These are phyloP conservation scores for Sipha flava DNA, from an alignment of 1,140 invertebrate species.

Conservation along the genomic window DNA sequence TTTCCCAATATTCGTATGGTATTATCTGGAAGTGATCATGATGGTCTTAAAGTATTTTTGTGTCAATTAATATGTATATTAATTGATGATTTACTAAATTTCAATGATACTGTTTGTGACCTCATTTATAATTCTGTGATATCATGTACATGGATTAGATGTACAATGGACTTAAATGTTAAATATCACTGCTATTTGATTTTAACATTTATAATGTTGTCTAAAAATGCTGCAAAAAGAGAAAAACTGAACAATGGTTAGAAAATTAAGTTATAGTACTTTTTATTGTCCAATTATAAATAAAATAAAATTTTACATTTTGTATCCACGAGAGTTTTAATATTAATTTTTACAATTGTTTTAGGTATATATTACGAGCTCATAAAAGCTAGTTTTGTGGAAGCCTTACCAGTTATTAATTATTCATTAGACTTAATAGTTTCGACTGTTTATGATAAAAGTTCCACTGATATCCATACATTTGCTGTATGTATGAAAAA, in stretches of 20 bases:
- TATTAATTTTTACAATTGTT: neutral
- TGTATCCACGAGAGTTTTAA: too few relatives aligned
- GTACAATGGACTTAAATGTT: constrained; percentile 24
- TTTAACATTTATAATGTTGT: constrained; percentile 16
- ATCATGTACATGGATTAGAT: constrained; percentile 1
- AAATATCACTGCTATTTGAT: constrained; percentile 19
- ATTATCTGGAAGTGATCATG: neutral
- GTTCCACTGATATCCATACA: neutral
- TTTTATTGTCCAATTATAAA: too few relatives aligned
- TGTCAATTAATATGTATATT: constrained; percentile 5
- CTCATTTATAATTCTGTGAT: neutral
- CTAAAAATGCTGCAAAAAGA: neutral
- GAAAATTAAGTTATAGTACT: neutral
- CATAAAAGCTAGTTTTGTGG: neutral
- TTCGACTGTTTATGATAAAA: neutral
- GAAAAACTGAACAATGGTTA: constrained; percentile 24
- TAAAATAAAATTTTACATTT: too few relatives aligned
- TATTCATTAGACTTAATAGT: constrained; percentile 9
- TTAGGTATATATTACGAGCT: constrained; percentile 8
- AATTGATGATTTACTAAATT: neutral
- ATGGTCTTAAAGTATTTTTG: constrained; percentile 5
- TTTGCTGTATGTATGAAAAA: neutral
- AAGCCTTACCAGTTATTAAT: constrained; percentile 13
- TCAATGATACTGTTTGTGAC: neutral
- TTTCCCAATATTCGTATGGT: neutral